Evolutionary conservation across 2,888 invertebrate genomes (phyloP).

Genomic region (Cacoxenus indagator): DNA sequence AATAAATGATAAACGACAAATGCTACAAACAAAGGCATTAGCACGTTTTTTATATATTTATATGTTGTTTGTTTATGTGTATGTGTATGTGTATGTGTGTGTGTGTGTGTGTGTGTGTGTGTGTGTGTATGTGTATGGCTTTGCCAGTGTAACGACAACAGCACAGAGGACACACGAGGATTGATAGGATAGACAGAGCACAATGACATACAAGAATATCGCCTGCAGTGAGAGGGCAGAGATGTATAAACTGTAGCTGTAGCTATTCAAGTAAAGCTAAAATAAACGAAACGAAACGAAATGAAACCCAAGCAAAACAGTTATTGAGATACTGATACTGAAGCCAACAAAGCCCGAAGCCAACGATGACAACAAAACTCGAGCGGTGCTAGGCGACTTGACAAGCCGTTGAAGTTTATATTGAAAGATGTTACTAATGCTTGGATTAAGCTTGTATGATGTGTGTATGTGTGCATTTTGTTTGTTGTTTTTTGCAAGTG

Average conservation of each 20-base stretch:
- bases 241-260: too few species aligned
- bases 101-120: slow-evolving; percentile 6
- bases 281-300: too few species aligned
- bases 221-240: too few species aligned
- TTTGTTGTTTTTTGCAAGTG: too few species aligned
- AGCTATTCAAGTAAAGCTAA: too few species aligned
- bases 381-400: slow-evolving; percentile 59
- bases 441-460: slow-evolving; percentile 49
- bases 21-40: neutral
- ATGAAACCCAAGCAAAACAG: slow-evolving; percentile 21
- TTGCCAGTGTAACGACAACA: too few species aligned
- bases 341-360: neutral
- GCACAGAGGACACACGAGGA: neutral
- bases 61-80: neutral
- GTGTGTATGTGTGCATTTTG: neutral
- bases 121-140: too few species aligned
- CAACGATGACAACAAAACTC: slow-evolving; percentile 28
- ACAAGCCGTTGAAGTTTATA: slow-evolving; percentile 64
- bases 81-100: neutral
- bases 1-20: slow-evolving; percentile 60
- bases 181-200: slow-evolving; percentile 24
- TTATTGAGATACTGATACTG: neutral
- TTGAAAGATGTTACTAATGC: slow-evolving; percentile 56
- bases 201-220: slow-evolving; percentile 21
- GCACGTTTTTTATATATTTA: neutral